Percentiles rank a stretch among this genome's conserved stretches.
Conservation (phyloP, 2,888 invertebrate species). For the Troides aeacus region DNA sequence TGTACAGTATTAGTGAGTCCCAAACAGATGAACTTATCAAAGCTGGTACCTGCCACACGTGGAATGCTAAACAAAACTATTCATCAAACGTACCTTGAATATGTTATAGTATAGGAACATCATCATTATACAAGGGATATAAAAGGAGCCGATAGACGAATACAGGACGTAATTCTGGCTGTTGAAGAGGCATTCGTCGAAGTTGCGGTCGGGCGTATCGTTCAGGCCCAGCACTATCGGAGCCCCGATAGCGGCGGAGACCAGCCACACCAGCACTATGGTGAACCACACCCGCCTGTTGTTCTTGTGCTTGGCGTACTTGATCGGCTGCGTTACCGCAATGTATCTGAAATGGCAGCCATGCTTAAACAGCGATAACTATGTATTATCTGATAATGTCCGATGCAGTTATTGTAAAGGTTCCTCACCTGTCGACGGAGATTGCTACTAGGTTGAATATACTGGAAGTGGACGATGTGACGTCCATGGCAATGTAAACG, state of each 20-base stretch:
- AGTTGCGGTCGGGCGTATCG: slow-evolving; percentile 90
- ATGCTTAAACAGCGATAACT: background rate
- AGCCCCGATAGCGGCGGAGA: slow-evolving; percentile 94
- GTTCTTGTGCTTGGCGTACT: slow-evolving; percentile 99
- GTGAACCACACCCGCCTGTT: slow-evolving; percentile 96
- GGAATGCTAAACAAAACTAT: too few relatives aligned
- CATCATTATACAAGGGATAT: slow-evolving; percentile 99
- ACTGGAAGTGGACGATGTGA: slow-evolving; percentile 97
- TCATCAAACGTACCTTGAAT: slow-evolving; percentile 88
- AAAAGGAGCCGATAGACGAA: slow-evolving; percentile 98
- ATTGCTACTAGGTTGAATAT: slow-evolving; percentile 99
- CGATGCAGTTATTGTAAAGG: too few relatives aligned
- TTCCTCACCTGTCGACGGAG: slow-evolving; percentile 95
- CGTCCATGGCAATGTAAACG: slow-evolving; percentile 98
- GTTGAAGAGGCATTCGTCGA: slow-evolving; percentile 95
- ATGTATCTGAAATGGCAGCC: slow-evolving; percentile 89
- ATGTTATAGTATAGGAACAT: slow-evolving; percentile 98
- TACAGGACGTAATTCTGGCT: slow-evolving; percentile 98
- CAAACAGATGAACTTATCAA: too few relatives aligned
- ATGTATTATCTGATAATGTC: too few relatives aligned
- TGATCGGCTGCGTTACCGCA: slow-evolving; percentile 99
- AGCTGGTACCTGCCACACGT: too few relatives aligned
- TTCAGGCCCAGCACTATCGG: slow-evolving; percentile 98
- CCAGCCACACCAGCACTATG: slow-evolving; percentile 96
- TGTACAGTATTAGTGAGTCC: too few relatives aligned